A percentile compares a stretch with the other conserved stretches of the same genome.
These are phyloP conservation scores for Apogon hyalosoma DNA, from an alignment of 2,797 vertebrate genomes.

Conservation along the genomic window DNA sequence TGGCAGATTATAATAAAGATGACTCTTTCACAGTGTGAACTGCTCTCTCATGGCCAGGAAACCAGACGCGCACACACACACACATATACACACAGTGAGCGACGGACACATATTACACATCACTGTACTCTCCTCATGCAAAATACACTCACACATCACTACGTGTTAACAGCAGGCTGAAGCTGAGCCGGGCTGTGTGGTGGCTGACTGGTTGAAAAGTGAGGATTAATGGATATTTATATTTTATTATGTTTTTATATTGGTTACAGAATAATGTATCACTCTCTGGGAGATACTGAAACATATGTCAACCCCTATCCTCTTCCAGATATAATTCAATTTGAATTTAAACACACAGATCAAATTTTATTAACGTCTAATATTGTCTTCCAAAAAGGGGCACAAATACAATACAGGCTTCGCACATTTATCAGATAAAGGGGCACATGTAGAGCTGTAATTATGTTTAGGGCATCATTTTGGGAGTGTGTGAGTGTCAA, in stretches of 20 bases:
- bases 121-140: slow-evolving; percentile 48
- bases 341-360: slow-evolving; percentile 95
- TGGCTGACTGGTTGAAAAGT: slow-evolving; percentile 93
- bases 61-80: slow-evolving; percentile 27
- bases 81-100: slow-evolving; percentile 9
- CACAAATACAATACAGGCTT: slow-evolving; percentile 82
- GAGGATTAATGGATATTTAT: slow-evolving; percentile 99
- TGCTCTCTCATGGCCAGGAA: slow-evolving; percentile 64
- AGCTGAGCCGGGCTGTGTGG: slow-evolving; percentile 71
- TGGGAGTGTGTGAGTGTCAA: slow-evolving; percentile 56
- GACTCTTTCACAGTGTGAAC: slow-evolving; percentile 82
- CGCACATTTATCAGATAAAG: slow-evolving; percentile 85
- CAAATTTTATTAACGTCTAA: slow-evolving; percentile 95
- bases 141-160: slow-evolving; percentile 61
- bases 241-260: slow-evolving; percentile 97
- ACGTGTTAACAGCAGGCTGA: slow-evolving; percentile 89
- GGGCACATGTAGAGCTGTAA: slow-evolving; percentile 78
- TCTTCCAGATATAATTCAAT: slow-evolving; percentile 95
- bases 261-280: slow-evolving; percentile 95
- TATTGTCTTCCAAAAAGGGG: slow-evolving; percentile 89
- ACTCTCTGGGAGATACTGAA: slow-evolving; percentile 90
- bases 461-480: slow-evolving; percentile 78
- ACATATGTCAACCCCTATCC: slow-evolving; percentile 97
- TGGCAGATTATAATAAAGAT: slow-evolving; percentile 94
- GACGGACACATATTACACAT: slow-evolving; percentile 35